These are phyloP conservation scores for Fulica atra DNA, from an alignment of 2,113 vertebrate species.

Conservation along the genomic window DNA sequence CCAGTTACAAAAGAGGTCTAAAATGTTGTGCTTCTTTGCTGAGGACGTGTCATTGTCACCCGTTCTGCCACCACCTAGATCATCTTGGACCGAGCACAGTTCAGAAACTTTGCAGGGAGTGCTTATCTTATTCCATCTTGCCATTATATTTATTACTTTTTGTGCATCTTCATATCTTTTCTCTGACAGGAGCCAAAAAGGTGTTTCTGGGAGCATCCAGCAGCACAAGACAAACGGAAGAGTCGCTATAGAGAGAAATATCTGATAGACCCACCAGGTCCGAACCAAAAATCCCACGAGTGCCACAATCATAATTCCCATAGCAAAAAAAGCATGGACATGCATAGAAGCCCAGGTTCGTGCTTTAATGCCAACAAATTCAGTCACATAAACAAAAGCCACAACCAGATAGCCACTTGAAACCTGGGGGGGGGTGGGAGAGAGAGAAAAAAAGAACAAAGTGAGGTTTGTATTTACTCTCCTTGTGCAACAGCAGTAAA, in stretches of 20 bases:
- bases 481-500: neutral
- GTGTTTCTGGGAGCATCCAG: conserved; percentile 94
- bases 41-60: neutral
- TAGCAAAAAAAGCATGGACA: conserved; percentile 89
- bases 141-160: conserved; percentile 82
- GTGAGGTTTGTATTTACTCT: neutral
- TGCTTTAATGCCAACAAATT: conserved; percentile 89
- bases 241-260: conserved; percentile 86
- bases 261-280: conserved; percentile 93
- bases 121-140: conserved; percentile 80
- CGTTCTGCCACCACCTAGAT: neutral
- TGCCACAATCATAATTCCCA: conserved; percentile 90
- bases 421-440: conserved; percentile 75
- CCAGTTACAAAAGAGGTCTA: conserved; percentile 87
- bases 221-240: conserved; percentile 90
- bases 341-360: conserved; percentile 96
- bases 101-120: conserved; percentile 80
- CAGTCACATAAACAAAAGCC: conserved; percentile 94
- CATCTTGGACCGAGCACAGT: conserved; percentile 71
- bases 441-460: neutral
- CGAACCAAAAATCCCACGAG: conserved; percentile 86
- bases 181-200: conserved; percentile 90
- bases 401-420: conserved; percentile 94
- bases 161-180: conserved; percentile 83
- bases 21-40: conserved; percentile 81